Evolutionary conservation across 2,797 vertebrate genomes (phyloP).

Genomic region (Halcyon chelicuti): DNA sequence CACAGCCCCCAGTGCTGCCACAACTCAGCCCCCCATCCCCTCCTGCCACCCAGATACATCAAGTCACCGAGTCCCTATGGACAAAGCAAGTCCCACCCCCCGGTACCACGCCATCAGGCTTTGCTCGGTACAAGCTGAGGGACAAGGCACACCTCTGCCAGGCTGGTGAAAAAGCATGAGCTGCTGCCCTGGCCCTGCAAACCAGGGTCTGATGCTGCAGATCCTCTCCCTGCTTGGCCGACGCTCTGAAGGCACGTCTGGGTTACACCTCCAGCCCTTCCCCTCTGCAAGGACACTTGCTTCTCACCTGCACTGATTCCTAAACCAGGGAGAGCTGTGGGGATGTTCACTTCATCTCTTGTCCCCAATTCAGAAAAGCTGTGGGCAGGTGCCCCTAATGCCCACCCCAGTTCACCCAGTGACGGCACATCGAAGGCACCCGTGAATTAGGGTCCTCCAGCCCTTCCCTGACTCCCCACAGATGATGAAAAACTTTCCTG

Average conservation of each 20-base stretch:
- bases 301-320: neutral
- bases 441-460: neutral
- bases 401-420: neutral
- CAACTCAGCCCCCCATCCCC: neutral
- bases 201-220: neutral
- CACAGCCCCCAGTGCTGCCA: neutral
- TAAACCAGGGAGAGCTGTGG: neutral
- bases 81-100: neutral
- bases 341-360: neutral
- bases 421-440: neutral
- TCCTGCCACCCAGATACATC: neutral
- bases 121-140: neutral
- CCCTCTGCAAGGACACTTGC: neutral
- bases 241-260: accelerated
- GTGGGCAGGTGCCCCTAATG: neutral
- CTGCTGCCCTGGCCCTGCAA: neutral
- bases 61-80: accelerated
- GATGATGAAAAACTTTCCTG: neutral
- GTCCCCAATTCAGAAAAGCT: accelerated
- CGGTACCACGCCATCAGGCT: neutral
- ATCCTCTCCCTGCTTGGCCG: neutral
- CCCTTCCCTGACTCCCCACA: neutral
- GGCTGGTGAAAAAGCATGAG: neutral
- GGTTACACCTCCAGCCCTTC: neutral
- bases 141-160: neutral